Percentiles rank a stretch among this genome's conserved stretches.
phyloP scores from a whole-genome alignment of 2,888 invertebrate genomes.

The Heterodera filipjevi region DNA sequence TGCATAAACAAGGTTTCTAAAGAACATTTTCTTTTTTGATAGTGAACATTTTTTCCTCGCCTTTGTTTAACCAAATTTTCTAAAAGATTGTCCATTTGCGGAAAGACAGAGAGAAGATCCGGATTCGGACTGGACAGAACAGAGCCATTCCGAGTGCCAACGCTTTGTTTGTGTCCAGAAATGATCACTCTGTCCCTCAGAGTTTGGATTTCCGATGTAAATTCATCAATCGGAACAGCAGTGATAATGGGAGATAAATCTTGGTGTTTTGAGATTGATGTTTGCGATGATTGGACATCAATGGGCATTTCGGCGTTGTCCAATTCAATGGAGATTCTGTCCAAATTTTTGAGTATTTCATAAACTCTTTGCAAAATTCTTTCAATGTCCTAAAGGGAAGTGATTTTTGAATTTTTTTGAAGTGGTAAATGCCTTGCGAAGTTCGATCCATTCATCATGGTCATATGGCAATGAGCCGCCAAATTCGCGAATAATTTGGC shows the following conservation, averaged over 20 bases:
- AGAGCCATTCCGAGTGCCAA: constrained; percentile 1
- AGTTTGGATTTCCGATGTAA: constrained; percentile 79
- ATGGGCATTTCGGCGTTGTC: constrained; percentile 91
- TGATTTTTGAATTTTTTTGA: background rate
- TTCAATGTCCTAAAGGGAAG: constrained; percentile 77
- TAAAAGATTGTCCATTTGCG: constrained; percentile 66
- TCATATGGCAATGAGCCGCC: constrained; percentile 87
- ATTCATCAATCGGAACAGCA: constrained; percentile 89
- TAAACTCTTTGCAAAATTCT: constrained; percentile 94
- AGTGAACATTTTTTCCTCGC: background rate
- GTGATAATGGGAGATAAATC: constrained; percentile 90
- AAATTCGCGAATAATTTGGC: constrained; percentile 88
- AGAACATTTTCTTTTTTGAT: background rate
- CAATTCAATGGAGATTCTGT: constrained; percentile 89
- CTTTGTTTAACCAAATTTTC: constrained; percentile 68
- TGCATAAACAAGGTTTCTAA: constrained; percentile 82
- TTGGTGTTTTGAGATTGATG: constrained; percentile 87
- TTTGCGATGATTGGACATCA: constrained; percentile 87
- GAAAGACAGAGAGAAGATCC: constrained; percentile 70
- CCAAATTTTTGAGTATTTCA: constrained; percentile 86
- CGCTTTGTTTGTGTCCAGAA: constrained; percentile 20
- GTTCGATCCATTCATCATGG: constrained; percentile 95
- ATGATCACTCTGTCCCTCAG: constrained; percentile 68
- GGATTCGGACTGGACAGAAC: constrained; percentile 68
- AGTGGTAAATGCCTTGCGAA: constrained; percentile 70